These are phyloP conservation scores for Apotomis capreana DNA, from an alignment of 2,888 invertebrate genomes.

Conservation along the genomic window DNA sequence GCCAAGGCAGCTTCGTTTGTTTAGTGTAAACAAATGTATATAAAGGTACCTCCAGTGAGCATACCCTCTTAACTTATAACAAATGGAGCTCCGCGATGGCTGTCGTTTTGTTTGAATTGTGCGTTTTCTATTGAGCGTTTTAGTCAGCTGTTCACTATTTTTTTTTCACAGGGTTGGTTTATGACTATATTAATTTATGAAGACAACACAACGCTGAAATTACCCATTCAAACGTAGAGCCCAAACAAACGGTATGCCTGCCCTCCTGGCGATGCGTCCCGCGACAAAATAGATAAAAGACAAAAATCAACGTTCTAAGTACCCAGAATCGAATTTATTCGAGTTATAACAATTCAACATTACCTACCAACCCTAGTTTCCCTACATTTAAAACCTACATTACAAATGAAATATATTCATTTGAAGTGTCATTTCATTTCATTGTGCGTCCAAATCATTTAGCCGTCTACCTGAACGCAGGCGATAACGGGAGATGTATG, in stretches of 20 bases:
- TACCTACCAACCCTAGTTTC: background rate
- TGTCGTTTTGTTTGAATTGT: slow-evolving; percentile 8
- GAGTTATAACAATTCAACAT: too few species aligned
- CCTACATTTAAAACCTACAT: background rate
- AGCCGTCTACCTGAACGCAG: slow-evolving; percentile 9
- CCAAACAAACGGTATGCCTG: too few species aligned
- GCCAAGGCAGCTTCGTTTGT: slow-evolving; percentile 54
- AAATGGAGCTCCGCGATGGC: slow-evolving; percentile 23
- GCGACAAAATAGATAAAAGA: too few species aligned
- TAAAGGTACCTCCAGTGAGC: slow-evolving; percentile 18
- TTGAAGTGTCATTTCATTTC: slow-evolving; percentile 13
- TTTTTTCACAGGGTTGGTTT: too few species aligned
- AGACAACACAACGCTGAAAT: too few species aligned
- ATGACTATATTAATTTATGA: too few species aligned
- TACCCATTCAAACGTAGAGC: too few species aligned
- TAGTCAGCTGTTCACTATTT: too few species aligned
- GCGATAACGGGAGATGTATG: slow-evolving; percentile 26
- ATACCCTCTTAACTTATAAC: slow-evolving; percentile 38
- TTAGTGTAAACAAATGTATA: slow-evolving; percentile 46
- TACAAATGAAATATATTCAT: slow-evolving; percentile 9
- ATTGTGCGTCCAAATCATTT: slow-evolving; percentile 32
- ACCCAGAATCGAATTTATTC: too few species aligned
- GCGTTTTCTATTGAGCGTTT: background rate
- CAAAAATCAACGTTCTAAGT: too few species aligned
- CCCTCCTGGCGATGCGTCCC: too few species aligned